Evolutionary conservation across 2,797 vertebrate species (phyloP), one percentile per base, ranked within the genome.

Genomic region (Cryptoblepharus egeriae): DNA sequence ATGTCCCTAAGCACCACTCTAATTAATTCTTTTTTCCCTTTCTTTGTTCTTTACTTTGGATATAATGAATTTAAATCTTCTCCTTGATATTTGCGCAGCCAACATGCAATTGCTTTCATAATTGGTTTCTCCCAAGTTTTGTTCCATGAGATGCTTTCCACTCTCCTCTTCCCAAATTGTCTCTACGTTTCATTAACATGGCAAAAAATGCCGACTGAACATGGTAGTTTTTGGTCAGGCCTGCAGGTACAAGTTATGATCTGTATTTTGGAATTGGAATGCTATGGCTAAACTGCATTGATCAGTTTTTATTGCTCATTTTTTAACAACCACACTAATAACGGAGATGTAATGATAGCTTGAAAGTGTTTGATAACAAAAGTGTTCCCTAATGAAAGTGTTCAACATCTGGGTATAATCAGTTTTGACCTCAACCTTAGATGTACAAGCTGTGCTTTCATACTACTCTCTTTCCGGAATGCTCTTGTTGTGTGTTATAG

Each of bases 1-100:
- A 55, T 89, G 75, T 88, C 89, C 89, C 88, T 90, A 84, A 84
- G 91, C 75, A 86, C 72, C 77, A 83, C 11, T 0, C 87, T 93
- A 93, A 92, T 94, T 92, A 93, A 93, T 92, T 91, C 57, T 71
- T 90, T 85, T 89, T 58, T 85, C 83, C 80, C 83, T 81, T 86
- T 81, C 84, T 85, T 87, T 81, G 63, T 82, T 73, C 87, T 91
- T 86, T 80, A 16, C 69, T 92, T 91, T 85, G 90, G 2, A 64
- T 89, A 85, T 90, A 90, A 84, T 93, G 88, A 89, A 92, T 90
- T 80, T 86, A 89, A 65, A 30, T 65, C 35, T 91, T 77, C 15
- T 87, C 68, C 87, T 58, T 82, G 81, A 18, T 86, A 75, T 88
- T 86, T 92, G 75, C 73, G 88, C 15, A 88, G 87, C 83, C 79